phyloP scores from a whole-genome alignment of 1,140 invertebrate genomes.

The Eufriesea mexicana region DNA sequence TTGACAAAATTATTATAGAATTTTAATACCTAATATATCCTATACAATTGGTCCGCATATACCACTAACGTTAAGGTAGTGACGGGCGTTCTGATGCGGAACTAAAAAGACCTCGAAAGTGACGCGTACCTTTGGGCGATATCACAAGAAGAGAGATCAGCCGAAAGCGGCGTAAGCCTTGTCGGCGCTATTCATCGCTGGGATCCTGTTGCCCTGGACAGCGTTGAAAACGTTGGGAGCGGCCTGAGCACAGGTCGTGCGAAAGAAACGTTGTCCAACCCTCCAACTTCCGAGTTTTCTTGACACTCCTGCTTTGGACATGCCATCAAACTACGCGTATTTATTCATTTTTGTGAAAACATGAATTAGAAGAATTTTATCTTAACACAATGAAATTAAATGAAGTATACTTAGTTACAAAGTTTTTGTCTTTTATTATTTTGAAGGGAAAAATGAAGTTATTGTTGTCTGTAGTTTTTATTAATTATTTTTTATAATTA shows the following conservation, averaged over 20 bases:
- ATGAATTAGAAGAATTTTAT: too few species aligned
- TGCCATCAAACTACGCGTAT: too few species aligned
- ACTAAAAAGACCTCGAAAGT: conserved; percentile 27
- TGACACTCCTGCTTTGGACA: background rate
- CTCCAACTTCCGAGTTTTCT: too few species aligned
- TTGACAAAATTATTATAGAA: too few species aligned
- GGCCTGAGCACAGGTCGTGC: background rate
- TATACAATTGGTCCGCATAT: too few species aligned
- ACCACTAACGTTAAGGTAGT: conserved; percentile 1
- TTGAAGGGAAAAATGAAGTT: too few species aligned
- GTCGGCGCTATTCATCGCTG: conserved; percentile 4
- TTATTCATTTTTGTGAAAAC: too few species aligned
- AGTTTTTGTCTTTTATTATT: too few species aligned
- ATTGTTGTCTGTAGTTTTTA: too few species aligned
- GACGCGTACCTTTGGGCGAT: conserved; percentile 16
- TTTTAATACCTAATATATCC: background rate
- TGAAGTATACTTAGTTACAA: too few species aligned
- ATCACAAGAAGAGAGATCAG: background rate
- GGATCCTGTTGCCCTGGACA: background rate
- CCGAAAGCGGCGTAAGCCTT: background rate
- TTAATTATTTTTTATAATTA: too few species aligned
- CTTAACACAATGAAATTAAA: too few species aligned
- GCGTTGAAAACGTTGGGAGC: background rate
- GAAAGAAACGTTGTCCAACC: background rate
- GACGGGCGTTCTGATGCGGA: conserved; percentile 24